phyloP scores from a whole-genome alignment of 2,797 vertebrate species.

The Poeciliopsis turneri region DNA sequence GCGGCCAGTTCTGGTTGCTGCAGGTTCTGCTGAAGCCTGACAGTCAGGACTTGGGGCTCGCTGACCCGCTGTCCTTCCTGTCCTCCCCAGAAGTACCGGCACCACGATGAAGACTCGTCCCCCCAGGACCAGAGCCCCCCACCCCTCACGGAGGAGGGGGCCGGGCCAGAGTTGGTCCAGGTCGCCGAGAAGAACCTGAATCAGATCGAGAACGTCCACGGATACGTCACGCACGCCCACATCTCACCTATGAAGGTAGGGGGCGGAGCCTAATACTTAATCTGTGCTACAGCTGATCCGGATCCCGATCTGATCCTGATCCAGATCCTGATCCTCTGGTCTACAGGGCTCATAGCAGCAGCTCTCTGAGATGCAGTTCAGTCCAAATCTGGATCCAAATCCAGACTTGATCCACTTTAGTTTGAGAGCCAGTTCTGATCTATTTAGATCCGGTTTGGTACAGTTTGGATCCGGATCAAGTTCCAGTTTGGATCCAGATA shows the following conservation, averaged over 20 bases:
- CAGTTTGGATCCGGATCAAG: too few species aligned
- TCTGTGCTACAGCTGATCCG: neutral
- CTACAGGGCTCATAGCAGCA: too few species aligned
- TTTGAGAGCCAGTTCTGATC: too few species aligned
- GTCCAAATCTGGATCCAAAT: too few species aligned
- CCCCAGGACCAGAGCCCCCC: constrained; percentile 90
- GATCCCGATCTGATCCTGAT: neutral
- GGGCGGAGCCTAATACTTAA: rapidly evolving
- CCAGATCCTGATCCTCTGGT: too few species aligned
- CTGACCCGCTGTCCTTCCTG: neutral
- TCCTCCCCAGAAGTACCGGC: constrained; percentile 88
- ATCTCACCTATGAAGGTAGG: constrained; percentile 97
- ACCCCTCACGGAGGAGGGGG: constrained; percentile 84
- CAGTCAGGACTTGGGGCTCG: neutral
- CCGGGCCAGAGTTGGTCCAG: constrained; percentile 90
- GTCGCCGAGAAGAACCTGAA: constrained; percentile 94
- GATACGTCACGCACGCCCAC: constrained; percentile 93
- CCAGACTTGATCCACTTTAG: too few species aligned
- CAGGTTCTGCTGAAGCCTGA: constrained; percentile 1
- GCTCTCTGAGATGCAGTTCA: neutral
- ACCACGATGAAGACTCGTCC: constrained; percentile 90
- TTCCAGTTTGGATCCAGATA: too few species aligned
- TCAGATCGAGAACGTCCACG: constrained; percentile 93
- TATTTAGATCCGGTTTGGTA: too few species aligned
- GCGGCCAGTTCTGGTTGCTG: neutral